Evolutionary conservation across 2,113 vertebrate species (phyloP).

Genomic region (Pitta sordida): DNA sequence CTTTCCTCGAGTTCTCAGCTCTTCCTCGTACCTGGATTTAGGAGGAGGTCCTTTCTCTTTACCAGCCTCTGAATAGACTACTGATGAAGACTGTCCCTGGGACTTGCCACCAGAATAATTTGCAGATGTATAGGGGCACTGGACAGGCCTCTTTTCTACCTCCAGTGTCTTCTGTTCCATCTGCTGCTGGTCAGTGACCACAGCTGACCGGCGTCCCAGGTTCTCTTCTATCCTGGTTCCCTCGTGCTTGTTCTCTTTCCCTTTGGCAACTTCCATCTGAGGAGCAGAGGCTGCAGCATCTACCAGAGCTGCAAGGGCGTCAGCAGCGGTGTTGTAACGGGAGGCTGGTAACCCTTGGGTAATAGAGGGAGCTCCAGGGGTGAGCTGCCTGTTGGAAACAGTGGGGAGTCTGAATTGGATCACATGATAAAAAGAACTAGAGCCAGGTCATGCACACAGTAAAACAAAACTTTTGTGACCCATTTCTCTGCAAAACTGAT

Average conservation of each 20-base stretch:
- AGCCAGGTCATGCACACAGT: not conserved
- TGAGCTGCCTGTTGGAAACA: conserved; percentile 76
- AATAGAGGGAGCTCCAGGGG: conserved; percentile 74
- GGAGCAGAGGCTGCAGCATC: conserved; percentile 92
- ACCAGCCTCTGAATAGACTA: conserved; percentile 82
- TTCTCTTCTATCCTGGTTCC: conserved; percentile 82
- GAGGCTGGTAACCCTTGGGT: conserved; percentile 81
- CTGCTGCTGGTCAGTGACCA: conserved; percentile 78
- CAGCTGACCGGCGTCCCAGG: conserved; percentile 76
- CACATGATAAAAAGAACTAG: not conserved
- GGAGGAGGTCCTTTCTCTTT: conserved; percentile 92
- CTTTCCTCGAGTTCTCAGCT: conserved; percentile 94
- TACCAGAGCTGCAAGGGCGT: conserved; percentile 92
- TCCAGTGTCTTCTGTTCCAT: conserved; percentile 76
- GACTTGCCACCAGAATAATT: conserved; percentile 82
- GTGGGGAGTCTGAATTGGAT: not conserved
- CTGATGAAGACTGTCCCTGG: conserved; percentile 74
- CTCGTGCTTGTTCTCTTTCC: conserved; percentile 90
- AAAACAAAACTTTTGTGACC: not conserved
- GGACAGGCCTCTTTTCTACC: conserved; percentile 81
- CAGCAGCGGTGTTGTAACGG: conserved; percentile 92
- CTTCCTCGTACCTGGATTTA: conserved; percentile 96
- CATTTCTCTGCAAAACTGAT: not conserved
- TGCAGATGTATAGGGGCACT: conserved; percentile 76
- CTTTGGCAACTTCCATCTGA: conserved; percentile 92